A percentile compares a stretch with the other conserved stretches of the same genome.
These are phyloP conservation scores for Hepsetus odoe DNA, from an alignment of 2,113 vertebrate species.

Conservation along the genomic window DNA sequence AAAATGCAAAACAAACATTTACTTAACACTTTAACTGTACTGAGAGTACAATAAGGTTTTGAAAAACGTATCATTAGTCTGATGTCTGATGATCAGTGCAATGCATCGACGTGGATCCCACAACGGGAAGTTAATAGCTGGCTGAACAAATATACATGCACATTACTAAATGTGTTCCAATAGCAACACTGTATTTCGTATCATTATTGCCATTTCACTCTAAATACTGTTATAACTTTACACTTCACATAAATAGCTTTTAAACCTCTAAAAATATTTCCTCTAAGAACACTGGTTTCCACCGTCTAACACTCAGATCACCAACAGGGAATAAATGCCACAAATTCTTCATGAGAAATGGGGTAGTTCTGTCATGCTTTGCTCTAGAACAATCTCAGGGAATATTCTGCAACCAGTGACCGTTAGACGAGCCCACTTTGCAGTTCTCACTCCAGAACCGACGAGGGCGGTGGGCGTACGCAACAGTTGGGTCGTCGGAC, in stretches of 20 bases:
- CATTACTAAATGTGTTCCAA: slow-evolving; percentile 58
- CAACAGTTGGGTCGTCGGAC: slow-evolving; percentile 93
- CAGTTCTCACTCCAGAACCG: slow-evolving; percentile 85
- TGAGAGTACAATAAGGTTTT: slow-evolving; percentile 56
- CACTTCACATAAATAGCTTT: slow-evolving; percentile 70
- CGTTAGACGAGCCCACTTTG: not conserved
- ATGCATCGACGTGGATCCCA: slow-evolving; percentile 54
- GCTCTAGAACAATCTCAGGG: slow-evolving; percentile 14
- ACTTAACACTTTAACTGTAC: slow-evolving; percentile 59
- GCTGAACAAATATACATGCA: slow-evolving; percentile 74
- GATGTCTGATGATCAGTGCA: slow-evolving; percentile 52
- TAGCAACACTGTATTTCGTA: slow-evolving; percentile 35
- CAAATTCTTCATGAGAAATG: slow-evolving; percentile 17
- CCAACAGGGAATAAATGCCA: slow-evolving; percentile 22
- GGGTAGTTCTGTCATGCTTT: slow-evolving; percentile 41
- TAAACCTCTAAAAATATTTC: slow-evolving; percentile 53
- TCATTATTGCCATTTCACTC: slow-evolving; percentile 73
- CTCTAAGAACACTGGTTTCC: slow-evolving; percentile 40
- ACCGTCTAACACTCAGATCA: slow-evolving; percentile 34
- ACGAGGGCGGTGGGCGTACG: slow-evolving; percentile 83
- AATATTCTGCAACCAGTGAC: not conserved
- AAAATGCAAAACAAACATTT: slow-evolving; percentile 57
- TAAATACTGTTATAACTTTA: slow-evolving; percentile 62
- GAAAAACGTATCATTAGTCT: slow-evolving; percentile 57
- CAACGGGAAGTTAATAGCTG: slow-evolving; percentile 53